Evolutionary conservation across 1,140 invertebrate species (phyloP).

Genomic region (Trachymyrmex septentrionalis): DNA sequence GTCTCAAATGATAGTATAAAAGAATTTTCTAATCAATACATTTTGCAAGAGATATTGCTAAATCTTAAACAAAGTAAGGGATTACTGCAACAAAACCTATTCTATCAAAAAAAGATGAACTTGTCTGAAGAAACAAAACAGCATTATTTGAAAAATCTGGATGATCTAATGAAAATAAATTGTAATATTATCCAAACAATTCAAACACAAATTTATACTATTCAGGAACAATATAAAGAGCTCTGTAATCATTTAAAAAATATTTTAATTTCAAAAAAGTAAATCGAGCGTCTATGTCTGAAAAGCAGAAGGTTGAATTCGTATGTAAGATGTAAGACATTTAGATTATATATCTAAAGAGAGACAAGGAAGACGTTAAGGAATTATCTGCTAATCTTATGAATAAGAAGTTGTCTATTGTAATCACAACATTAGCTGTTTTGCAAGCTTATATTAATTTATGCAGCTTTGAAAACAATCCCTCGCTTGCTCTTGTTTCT

Average conservation of each 20-base stretch:
- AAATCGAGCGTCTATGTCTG: not conserved
- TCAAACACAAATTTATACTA: too few relatives aligned
- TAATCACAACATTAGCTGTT: not conserved
- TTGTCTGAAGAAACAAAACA: too few relatives aligned
- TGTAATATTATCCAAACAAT: too few relatives aligned
- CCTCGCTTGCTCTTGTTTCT: not conserved
- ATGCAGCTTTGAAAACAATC: not conserved
- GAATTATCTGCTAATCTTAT: not conserved
- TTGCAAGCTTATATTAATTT: not conserved
- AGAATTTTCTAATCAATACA: not conserved
- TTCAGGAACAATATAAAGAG: too few relatives aligned
- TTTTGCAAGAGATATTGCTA: too few relatives aligned
- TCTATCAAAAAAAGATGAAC: too few relatives aligned
- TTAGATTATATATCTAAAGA: too few relatives aligned
- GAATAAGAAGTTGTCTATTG: not conserved
- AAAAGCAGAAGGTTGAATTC: too few relatives aligned
- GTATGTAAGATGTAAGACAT: too few relatives aligned
- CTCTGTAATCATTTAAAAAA: too few relatives aligned
- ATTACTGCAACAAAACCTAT: not conserved
- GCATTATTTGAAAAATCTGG: too few relatives aligned
- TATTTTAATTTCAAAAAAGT: not conserved
- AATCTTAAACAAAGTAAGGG: not conserved
- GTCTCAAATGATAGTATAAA: not conserved
- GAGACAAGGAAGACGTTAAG: not conserved
- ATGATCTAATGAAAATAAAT: too few relatives aligned